Conservation (phyloP, 2,888 invertebrate genomes). For the Fragum whitleyi region DNA sequence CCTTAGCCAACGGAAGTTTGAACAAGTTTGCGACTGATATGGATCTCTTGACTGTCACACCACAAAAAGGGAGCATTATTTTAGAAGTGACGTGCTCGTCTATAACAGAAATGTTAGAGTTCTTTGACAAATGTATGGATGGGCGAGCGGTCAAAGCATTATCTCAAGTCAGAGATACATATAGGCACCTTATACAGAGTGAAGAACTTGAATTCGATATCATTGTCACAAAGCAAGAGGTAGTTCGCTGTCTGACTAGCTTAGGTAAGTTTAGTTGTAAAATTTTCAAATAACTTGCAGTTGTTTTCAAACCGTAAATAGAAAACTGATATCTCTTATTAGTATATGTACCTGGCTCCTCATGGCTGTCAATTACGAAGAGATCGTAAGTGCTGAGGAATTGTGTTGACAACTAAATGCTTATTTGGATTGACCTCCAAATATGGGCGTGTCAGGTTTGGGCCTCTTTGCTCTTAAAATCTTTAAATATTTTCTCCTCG, state of each 20-base stretch:
- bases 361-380: too few relatives aligned
- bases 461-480: too few relatives aligned
- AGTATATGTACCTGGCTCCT: too few relatives aligned
- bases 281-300: too few relatives aligned
- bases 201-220: neutral
- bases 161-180: neutral
- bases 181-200: neutral
- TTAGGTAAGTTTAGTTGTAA: too few relatives aligned
- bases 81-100: neutral
- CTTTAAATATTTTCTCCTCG: too few relatives aligned
- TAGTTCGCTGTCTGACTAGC: neutral
- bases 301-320: too few relatives aligned
- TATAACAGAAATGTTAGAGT: neutral
- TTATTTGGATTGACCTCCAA: too few relatives aligned
- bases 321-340: too few relatives aligned
- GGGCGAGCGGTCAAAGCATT: neutral
- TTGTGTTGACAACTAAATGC: too few relatives aligned
- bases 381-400: too few relatives aligned
- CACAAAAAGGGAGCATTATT: neutral
- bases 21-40: neutral
- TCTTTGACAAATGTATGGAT: neutral
- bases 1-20: neutral
- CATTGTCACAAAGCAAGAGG: neutral
- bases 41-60: neutral
- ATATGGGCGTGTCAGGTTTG: too few relatives aligned